A percentile compares a stretch with the other conserved stretches of the same genome.
These are phyloP conservation scores for Drosophila neocordata DNA, from an alignment of 1,140 invertebrate genomes.

Conservation along the genomic window DNA sequence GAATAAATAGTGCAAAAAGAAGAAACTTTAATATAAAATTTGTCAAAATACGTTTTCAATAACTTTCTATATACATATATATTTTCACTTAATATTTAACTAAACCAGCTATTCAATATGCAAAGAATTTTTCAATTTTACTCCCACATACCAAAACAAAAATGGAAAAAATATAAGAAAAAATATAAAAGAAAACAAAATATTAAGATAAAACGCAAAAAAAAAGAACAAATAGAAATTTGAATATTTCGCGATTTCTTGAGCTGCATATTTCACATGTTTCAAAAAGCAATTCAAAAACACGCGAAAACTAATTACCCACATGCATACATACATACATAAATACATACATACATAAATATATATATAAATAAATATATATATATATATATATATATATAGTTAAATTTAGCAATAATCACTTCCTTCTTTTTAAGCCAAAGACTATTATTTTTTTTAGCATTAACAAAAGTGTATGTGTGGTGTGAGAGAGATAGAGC, in stretches of 20 bases:
- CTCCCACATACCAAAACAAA: constrained; percentile 24
- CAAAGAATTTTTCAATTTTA: constrained; percentile 37
- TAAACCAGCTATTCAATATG: constrained; percentile 40
- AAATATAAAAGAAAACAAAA: constrained; percentile 1
- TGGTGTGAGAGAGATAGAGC: constrained; percentile 18
- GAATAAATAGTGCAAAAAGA: constrained; percentile 9
- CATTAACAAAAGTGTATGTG: constrained; percentile 37
- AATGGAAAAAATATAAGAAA: neutral
- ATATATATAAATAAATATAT: neutral
- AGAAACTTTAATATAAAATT: neutral
- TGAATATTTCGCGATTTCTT: neutral
- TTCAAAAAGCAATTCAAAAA: neutral
- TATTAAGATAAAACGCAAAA: neutral
- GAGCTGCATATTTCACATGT: neutral
- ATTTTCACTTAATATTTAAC: constrained; percentile 24
- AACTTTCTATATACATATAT: constrained; percentile 13
- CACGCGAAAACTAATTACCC: constrained; percentile 2
- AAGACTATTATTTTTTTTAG: constrained; percentile 51
- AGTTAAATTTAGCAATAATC: constrained; percentile 60
- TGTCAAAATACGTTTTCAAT: constrained; percentile 4
- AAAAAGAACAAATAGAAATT: neutral
- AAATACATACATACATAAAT: neutral
- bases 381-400: constrained; percentile 19
- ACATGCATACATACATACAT: neutral
- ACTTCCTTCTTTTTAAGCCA: constrained; percentile 60